These are phyloP conservation scores for Leptopilina clavipes DNA, from an alignment of 1,140 invertebrate genomes.

Conservation along the genomic window DNA sequence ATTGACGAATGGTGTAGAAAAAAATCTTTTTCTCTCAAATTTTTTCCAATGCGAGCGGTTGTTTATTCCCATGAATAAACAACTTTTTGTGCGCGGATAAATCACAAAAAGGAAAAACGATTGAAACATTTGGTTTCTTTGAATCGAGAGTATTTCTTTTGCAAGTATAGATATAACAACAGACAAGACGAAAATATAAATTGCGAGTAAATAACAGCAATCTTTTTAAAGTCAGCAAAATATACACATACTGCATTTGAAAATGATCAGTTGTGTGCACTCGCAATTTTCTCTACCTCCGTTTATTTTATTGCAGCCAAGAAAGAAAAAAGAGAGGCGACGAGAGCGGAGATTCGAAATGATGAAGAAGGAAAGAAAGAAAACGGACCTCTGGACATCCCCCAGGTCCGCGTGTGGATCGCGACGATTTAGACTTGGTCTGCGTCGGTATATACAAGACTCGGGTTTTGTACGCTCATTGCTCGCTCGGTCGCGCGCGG, in stretches of 20 bases:
- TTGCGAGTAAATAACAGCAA: conserved; percentile 25
- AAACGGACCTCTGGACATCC: conserved; percentile 21
- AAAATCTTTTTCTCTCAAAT: no score
- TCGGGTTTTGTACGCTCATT: conserved; percentile 33
- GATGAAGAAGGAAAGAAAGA: conserved; percentile 6
- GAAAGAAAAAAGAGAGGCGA: conserved; percentile 39
- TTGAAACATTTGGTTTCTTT: conserved; percentile 4
- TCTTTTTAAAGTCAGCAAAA: conserved; percentile 26
- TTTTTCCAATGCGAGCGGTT: no score
- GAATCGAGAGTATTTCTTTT: not conserved
- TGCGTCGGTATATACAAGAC: not conserved
- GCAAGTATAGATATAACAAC: not conserved
- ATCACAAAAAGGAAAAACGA: conserved; percentile 2
- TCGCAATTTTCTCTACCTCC: conserved; percentile 23
- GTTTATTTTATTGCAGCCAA: conserved; percentile 30
- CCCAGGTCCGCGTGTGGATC: conserved; percentile 32
- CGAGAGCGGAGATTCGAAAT: conserved; percentile 49
- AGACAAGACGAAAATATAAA: conserved; percentile 4
- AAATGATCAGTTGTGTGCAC: conserved; percentile 32
- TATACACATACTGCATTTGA: conserved; percentile 32
- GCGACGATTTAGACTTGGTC: conserved; percentile 32
- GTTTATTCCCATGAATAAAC: not conserved
- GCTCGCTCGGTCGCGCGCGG: conserved; percentile 47
- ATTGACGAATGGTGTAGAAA: no score
- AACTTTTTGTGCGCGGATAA: not conserved